Evolutionary conservation across 2,888 invertebrate species (phyloP).

Genomic region (Halocaridina rubra): DNA sequence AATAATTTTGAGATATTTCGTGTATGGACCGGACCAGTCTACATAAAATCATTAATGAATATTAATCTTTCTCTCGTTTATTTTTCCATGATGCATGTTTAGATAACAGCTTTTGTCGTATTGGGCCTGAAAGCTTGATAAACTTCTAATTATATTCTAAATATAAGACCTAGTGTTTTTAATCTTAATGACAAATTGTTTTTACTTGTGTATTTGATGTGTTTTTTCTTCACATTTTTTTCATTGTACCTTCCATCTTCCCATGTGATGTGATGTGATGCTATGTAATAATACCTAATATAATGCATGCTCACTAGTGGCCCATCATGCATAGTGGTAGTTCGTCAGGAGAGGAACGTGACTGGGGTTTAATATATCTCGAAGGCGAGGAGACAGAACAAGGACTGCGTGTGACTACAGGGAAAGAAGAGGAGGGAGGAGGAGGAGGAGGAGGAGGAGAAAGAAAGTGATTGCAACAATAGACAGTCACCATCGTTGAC

Average conservation of each 20-base stretch:
- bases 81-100: no score
- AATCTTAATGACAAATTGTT: no score
- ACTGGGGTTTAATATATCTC: constrained; percentile 21
- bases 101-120: no score
- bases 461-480: neutral
- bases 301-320: constrained; percentile 29
- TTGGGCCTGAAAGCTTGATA: no score
- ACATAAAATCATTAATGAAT: no score
- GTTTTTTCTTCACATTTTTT: constrained; percentile 15
- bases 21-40: no score
- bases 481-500: neutral
- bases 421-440: constrained; percentile 20
- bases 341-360: constrained; percentile 33
- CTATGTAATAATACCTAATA: constrained; percentile 10
- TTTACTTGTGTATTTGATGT: no score
- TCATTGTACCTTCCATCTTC: neutral
- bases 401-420: neutral
- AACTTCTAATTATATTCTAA: neutral
- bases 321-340: constrained; percentile 29
- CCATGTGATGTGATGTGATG: constrained; percentile 8
- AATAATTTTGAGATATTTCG: no score
- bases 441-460: constrained; percentile 5
- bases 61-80: no score
- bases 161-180: neutral
- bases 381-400: constrained; percentile 30